Conservation (phyloP, 2,888 invertebrate species). For the Drosophila anomalata region DNA sequence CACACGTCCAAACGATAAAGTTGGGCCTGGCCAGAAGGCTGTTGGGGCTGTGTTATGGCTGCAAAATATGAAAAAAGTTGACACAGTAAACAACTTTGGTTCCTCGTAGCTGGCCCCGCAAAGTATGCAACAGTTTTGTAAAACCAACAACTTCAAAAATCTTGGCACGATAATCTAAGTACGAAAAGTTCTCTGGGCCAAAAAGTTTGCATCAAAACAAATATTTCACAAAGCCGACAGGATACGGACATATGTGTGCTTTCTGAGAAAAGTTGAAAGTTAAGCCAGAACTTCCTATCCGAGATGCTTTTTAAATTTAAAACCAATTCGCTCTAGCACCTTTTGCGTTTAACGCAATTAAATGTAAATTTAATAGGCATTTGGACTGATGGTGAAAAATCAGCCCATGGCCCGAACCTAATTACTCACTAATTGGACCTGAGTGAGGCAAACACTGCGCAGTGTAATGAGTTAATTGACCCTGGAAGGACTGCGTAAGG, state of each 20-base stretch:
- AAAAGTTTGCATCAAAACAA: conserved; percentile 31
- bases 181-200: conserved; percentile 24
- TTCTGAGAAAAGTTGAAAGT: background rate
- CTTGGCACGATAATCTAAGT: conserved; percentile 28
- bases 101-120: conserved; percentile 12
- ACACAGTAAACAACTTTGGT: conserved; percentile 38
- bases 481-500: conserved; percentile 11
- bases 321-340: background rate
- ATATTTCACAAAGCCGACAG: conserved; percentile 26
- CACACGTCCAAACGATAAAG: conserved; percentile 6
- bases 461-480: conserved; percentile 50
- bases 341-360: conserved; percentile 12
- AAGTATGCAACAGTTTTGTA: conserved; percentile 35
- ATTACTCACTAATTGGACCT: conserved; percentile 44
- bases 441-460: conserved; percentile 9
- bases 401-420: conserved; percentile 20
- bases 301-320: conserved; percentile 4
- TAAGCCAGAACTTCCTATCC: background rate
- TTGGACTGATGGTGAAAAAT: conserved; percentile 30
- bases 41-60: conserved; percentile 8
- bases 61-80: conserved; percentile 30
- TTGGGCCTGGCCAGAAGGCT: background rate
- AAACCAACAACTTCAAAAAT: conserved; percentile 25
- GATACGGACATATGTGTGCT: background rate
- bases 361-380: conserved; percentile 40